These are phyloP conservation scores for Sebastes kiyomatsui DNA, from an alignment of 2,797 vertebrate species.

Conservation along the genomic window DNA sequence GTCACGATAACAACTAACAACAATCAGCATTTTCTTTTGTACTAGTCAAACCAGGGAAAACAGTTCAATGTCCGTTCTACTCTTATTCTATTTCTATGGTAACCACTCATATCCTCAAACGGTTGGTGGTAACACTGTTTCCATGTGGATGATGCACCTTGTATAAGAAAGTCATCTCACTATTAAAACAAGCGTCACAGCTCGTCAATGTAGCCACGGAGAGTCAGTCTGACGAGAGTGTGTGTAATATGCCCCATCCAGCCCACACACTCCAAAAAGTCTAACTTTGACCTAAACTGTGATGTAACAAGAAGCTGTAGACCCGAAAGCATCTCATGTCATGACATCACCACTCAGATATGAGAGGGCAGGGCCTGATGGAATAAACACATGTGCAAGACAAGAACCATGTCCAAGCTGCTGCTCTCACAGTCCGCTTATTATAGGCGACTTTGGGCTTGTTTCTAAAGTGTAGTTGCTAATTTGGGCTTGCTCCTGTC, in stretches of 20 bases:
- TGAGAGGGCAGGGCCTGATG: constrained; percentile 54
- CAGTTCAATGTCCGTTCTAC: background rate
- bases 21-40: background rate
- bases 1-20: background rate
- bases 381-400: constrained; percentile 58
- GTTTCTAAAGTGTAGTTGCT: too few species aligned
- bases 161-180: background rate
- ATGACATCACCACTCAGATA: constrained; percentile 72
- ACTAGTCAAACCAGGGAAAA: background rate
- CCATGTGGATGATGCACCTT: background rate
- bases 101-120: background rate
- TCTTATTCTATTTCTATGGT: background rate
- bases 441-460: too few species aligned
- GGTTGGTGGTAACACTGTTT: background rate
- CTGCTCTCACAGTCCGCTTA: background rate
- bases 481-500: too few species aligned
- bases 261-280: background rate
- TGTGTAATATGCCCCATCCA: constrained; percentile 3
- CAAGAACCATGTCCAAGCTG: constrained; percentile 9
- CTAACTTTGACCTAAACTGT: constrained; percentile 25
- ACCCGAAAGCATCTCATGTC: constrained; percentile 45
- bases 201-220: background rate
- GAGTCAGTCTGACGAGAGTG: background rate
- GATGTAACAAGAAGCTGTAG: constrained; percentile 32
- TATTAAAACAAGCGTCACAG: background rate